A percentile compares a stretch with the other conserved stretches of the same genome.
These are phyloP conservation scores for Knipowitschia caucasica DNA, from an alignment of 2,797 vertebrate species.

Conservation along the genomic window DNA sequence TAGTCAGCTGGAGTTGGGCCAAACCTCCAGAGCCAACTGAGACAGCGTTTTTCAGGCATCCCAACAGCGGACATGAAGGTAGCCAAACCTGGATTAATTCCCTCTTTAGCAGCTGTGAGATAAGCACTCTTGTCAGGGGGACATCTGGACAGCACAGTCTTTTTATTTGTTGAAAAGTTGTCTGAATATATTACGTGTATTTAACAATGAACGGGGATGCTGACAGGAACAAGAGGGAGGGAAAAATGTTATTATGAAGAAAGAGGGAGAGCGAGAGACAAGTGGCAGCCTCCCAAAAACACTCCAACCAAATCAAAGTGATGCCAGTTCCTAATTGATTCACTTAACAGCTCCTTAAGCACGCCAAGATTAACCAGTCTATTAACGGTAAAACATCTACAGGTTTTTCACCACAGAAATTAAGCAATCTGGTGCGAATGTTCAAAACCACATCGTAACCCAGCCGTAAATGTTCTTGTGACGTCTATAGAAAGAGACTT, in stretches of 20 bases:
- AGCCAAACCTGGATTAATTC: slow-evolving; percentile 53
- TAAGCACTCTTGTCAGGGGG: slow-evolving; percentile 7
- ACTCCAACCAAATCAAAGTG: slow-evolving; percentile 29
- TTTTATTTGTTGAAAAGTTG: not conserved
- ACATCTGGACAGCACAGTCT: not conserved
- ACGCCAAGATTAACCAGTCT: slow-evolving; percentile 24
- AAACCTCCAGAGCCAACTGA: slow-evolving; percentile 69
- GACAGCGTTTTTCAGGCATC: slow-evolving; percentile 52
- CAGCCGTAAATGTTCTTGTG: not conserved
- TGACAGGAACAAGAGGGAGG: not conserved
- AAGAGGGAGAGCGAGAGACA: slow-evolving; percentile 1
- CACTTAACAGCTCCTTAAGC: slow-evolving; percentile 24
- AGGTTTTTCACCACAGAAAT: slow-evolving; percentile 14
- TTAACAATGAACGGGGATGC: slow-evolving; percentile 9
- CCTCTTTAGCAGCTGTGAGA: slow-evolving; percentile 9
- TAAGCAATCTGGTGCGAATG: slow-evolving; percentile 32
- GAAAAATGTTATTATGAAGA: not conserved
- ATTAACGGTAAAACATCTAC: slow-evolving; percentile 18
- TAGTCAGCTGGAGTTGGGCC: slow-evolving; percentile 80
- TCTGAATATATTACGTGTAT: slow-evolving; percentile 5
- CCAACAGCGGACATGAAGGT: slow-evolving; percentile 18
- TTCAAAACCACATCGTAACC: slow-evolving; percentile 31
- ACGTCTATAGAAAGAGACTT: not conserved
- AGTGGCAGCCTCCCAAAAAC: slow-evolving; percentile 24
- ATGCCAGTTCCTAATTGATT: slow-evolving; percentile 30